phyloP scores from a whole-genome alignment of 2,888 invertebrate species.

The Leptopilina syphax region DNA sequence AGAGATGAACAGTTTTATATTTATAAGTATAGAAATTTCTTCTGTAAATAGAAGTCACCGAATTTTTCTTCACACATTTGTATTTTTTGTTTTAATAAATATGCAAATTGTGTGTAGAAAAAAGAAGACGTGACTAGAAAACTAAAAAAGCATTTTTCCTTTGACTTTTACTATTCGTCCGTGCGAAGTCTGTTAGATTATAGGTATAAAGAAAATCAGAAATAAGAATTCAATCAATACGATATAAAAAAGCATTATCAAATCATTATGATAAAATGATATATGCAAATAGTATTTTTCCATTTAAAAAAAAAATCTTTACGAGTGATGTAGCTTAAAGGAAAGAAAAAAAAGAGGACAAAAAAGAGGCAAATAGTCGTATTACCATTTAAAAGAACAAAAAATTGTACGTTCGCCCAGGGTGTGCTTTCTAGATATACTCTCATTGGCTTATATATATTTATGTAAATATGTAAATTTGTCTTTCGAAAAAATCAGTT shows the following conservation, averaged over 20 bases:
- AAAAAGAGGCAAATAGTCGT: constrained; percentile 33
- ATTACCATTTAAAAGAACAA: constrained; percentile 13
- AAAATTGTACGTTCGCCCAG: constrained; percentile 22
- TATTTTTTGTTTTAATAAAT: not conserved
- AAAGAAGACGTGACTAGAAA: not conserved
- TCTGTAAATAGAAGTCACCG: constrained; percentile 6
- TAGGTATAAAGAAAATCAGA: constrained; percentile 5
- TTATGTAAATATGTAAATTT: constrained; percentile 33
- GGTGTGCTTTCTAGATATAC: constrained; percentile 22
- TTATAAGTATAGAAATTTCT: constrained; percentile 28
- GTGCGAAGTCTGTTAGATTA: constrained; percentile 24
- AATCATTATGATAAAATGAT: constrained; percentile 43
- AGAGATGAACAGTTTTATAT: not conserved
- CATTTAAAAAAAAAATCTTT: constrained; percentile 52
- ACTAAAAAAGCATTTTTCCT: constrained; percentile 39
- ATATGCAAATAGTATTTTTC: constrained; percentile 56
- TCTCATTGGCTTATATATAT: not conserved
- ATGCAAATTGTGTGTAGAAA: not conserved
- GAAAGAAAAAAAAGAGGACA: constrained; percentile 39
- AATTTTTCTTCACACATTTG: not conserved
- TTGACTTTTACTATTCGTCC: constrained; percentile 11
- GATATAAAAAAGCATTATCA: constrained; percentile 47
- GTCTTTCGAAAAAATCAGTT: constrained; percentile 9
- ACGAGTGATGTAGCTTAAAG: constrained; percentile 49
- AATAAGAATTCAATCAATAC: constrained; percentile 48